These are phyloP conservation scores for Sicus ferrugineus DNA, from an alignment of 2,888 invertebrate genomes.

Conservation along the genomic window DNA sequence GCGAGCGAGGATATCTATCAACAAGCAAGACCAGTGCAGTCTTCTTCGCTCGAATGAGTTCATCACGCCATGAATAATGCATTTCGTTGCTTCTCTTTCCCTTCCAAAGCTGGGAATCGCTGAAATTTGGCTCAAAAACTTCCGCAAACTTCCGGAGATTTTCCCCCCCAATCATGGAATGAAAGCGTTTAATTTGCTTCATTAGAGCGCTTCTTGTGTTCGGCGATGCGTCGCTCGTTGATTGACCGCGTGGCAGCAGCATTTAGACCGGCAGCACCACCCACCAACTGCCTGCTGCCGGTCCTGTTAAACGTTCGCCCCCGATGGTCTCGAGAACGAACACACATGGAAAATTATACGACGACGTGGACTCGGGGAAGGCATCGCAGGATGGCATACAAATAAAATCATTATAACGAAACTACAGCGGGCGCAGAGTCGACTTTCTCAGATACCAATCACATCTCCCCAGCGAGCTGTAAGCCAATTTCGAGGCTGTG, in stretches of 20 bases:
- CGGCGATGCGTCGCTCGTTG: constrained; percentile 27
- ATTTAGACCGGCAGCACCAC: constrained; percentile 31
- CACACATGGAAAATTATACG: background rate
- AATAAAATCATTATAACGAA: constrained; percentile 44
- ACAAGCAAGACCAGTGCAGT: too few species aligned
- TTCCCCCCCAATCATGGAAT: constrained; percentile 34
- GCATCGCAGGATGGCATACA: constrained; percentile 39
- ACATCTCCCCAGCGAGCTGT: constrained; percentile 48
- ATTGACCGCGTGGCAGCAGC: constrained; percentile 40
- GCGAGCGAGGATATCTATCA: too few species aligned
- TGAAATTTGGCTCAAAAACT: too few species aligned
- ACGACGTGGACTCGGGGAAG: background rate
- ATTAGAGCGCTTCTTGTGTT: constrained; percentile 41
- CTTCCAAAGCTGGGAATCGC: too few species aligned
- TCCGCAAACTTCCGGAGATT: background rate
- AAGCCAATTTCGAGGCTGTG: constrained; percentile 45
- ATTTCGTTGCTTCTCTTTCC: too few species aligned
- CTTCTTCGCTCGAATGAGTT: too few species aligned
- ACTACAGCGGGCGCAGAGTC: constrained; percentile 20
- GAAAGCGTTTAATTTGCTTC: constrained; percentile 44
- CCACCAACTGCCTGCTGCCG: background rate
- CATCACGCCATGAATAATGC: too few species aligned
- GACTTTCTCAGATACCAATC: constrained; percentile 39
- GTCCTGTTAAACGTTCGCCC: background rate
- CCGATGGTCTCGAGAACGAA: background rate